Base-by-base conservation (phyloP, 2,113 vertebrate species). In the Sula dactylatra region DNA sequence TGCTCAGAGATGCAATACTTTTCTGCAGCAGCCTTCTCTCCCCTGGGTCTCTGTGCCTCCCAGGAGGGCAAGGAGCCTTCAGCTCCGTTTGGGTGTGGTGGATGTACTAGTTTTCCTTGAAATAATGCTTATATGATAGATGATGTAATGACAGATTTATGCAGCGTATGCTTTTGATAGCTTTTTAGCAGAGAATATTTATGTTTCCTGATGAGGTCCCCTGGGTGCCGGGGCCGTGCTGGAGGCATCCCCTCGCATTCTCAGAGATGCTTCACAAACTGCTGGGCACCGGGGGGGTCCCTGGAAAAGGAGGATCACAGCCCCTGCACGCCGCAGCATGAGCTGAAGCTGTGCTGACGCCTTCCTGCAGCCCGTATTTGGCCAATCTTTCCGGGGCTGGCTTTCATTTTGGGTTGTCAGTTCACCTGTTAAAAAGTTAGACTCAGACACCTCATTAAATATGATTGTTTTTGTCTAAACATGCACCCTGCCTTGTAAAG, bases 351-450 rank as follows among this genome's bases (percentile, higher is more conserved):
- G 20, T 74, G 86, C 94, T 32, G 73, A n/a, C 4, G 9, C 66
- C 69, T 73, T 86, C 88, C 74, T 24, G 6, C 82, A 91, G 78
- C 66, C 74, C 2, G 0, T 11, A 31, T 64, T 80, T 85, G 89
- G 44, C 73, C 3, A 3, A 3, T 40, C 52, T 56, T 79, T 59
- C 73, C 11, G 22, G 93, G n/a, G 38, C 78, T 85, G 82, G 50
- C 58, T 82, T 72, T 85, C 66, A 1, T 17, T 69, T 70, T 18
- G 83, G 38, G 34, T 26, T 85, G 32, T 64, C 82, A 19, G n/a
- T 56, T 91, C 90, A 95, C 83, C 90, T 94, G 90, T 59, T 87
- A 54, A 38, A 73, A 59, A 91, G 58, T 58, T 36, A 69, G 44
- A 17, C 50, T 64, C 54, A 19, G 80, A 65, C 90, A 92, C 56